Conservation (phyloP, 2,797 vertebrate genomes). For the Pseudopleuronectes americanus region DNA sequence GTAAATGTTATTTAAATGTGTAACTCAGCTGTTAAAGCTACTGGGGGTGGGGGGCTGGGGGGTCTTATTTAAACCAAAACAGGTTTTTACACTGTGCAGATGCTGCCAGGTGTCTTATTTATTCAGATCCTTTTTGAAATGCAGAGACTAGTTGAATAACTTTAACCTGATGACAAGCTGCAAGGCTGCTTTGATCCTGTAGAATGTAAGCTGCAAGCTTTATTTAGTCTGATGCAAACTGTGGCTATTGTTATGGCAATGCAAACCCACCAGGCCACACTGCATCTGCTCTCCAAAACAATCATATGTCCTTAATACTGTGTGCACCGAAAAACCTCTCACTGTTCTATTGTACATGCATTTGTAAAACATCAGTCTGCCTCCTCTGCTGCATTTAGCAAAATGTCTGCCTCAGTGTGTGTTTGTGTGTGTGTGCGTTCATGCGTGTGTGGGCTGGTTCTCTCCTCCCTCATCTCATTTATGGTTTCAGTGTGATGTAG, state of each 20-base stretch:
- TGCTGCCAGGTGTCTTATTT: constrained; percentile 69
- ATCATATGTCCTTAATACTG: constrained; percentile 48
- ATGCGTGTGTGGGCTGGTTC: constrained; percentile 16
- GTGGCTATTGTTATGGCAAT: constrained; percentile 52
- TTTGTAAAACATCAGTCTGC: constrained; percentile 50
- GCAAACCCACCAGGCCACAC: constrained; percentile 47
- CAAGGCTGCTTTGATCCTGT: constrained; percentile 39
- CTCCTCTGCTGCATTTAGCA: constrained; percentile 44
- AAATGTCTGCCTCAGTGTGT: constrained; percentile 56
- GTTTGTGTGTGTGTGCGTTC: constrained; percentile 1
- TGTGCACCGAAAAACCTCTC: constrained; percentile 49
- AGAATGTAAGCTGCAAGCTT: constrained; percentile 19
- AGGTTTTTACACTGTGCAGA: constrained; percentile 75
- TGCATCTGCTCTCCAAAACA: constrained; percentile 46
- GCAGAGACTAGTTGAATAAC: constrained; percentile 30
- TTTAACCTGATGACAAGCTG: constrained; percentile 26
- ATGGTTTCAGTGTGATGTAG: constrained; percentile 30
- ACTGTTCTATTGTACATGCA: constrained; percentile 42
- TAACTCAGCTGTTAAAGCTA: constrained; percentile 34
- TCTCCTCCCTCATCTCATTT: constrained; percentile 49
- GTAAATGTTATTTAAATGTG: constrained; percentile 53
- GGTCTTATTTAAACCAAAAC: constrained; percentile 72
- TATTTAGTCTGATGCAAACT: constrained; percentile 49
- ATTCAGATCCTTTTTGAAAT: constrained; percentile 57
- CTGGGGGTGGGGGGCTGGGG: not conserved